These are phyloP conservation scores for Umimayanthus kanabou DNA, from an alignment of 92 coral and sea anemone species.

Conservation along the genomic window DNA sequence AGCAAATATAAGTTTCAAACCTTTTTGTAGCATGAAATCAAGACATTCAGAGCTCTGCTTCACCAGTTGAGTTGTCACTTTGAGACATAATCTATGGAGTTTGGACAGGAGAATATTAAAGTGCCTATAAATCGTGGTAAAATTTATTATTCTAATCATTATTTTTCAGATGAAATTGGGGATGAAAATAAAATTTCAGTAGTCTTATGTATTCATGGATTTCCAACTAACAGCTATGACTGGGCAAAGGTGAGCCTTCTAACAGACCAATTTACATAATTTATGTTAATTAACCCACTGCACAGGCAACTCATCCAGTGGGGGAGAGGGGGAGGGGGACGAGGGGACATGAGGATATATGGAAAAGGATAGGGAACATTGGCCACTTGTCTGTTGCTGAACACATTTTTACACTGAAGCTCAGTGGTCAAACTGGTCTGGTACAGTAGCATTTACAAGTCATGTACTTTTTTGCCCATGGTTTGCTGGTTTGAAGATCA, in stretches of 20 bases:
- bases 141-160: background rate
- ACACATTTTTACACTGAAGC: background rate
- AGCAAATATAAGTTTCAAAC: no score
- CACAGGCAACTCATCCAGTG: background rate
- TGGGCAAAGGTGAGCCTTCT: conserved; percentile 77
- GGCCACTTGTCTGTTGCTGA: no score
- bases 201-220: conserved; percentile 92
- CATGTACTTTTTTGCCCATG: no score
- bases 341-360: background rate
- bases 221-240: conserved; percentile 93
- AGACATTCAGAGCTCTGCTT: no score
- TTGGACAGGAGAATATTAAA: no score
- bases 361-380: no score
- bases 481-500: no score
- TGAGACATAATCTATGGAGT: no score
- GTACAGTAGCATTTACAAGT: no score
- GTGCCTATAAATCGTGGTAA: no score
- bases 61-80: no score
- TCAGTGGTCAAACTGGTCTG: background rate
- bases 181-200: conserved; percentile 61
- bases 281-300: background rate
- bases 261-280: background rate
- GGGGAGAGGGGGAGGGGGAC: conserved; percentile 3
- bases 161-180: conserved; percentile 57
- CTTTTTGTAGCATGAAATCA: no score